Percentiles rank a stretch among this genome's conserved stretches.
Evolutionary conservation across 2,888 invertebrate genomes (phyloP).

Genomic region (Iselma pallidipennis): DNA sequence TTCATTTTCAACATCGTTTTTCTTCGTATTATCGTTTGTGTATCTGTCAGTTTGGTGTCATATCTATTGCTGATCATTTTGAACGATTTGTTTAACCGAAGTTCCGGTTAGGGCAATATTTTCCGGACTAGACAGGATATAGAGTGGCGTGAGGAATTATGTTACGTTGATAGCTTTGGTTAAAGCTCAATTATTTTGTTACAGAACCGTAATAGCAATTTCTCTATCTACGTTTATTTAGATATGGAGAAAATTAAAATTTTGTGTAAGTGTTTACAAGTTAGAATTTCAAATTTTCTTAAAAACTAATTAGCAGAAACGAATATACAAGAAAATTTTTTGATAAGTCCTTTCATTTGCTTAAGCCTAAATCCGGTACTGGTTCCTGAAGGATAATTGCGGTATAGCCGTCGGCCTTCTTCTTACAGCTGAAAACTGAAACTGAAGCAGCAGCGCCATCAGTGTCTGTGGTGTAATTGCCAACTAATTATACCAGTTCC

Average conservation of each 20-base stretch:
- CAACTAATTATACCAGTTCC: conserved; percentile 30
- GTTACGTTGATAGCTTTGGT: conserved; percentile 37
- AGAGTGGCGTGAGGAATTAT: conserved; percentile 34
- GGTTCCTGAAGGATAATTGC: conserved; percentile 13
- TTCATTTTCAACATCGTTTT: background rate
- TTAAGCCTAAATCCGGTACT: background rate
- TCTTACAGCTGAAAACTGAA: background rate
- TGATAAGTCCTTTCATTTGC: too few species aligned
- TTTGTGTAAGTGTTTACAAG: too few species aligned
- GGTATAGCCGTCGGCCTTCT: conserved; percentile 11
- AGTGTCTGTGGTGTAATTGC: conserved; percentile 28
- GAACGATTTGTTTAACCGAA: conserved; percentile 20
- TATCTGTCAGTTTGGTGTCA: background rate
- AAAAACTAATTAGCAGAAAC: background rate
- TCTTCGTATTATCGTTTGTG: background rate
- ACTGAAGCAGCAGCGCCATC: background rate
- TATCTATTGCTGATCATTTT: conserved; percentile 4
- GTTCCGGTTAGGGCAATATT: conserved; percentile 12
- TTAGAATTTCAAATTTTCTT: background rate
- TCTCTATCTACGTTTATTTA: background rate
- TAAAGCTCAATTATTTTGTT: conserved; percentile 34
- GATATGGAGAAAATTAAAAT: too few species aligned
- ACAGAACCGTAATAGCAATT: conserved; percentile 30
- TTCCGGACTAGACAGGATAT: conserved; percentile 31
- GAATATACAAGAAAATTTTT: background rate